Evolutionary conservation across 2,113 vertebrate genomes (phyloP), one percentile per base, ranked within the genome.

Genomic region (Coptodon bakossiorum): DNA sequence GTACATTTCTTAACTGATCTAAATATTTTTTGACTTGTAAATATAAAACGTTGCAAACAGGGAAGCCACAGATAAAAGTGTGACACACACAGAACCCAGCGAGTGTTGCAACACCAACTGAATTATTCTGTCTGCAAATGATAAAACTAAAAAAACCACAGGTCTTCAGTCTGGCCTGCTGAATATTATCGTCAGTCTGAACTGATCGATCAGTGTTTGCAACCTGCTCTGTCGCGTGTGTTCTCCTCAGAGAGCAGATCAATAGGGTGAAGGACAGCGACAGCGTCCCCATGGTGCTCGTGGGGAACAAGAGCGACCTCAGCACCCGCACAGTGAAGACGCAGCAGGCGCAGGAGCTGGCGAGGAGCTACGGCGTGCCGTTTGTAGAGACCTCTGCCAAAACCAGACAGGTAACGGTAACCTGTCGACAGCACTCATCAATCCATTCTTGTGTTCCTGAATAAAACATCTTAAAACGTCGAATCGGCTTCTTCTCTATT

Each of bases 211-310:
- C 61, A 66, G 6, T 3, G 0, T 38, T 66, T 38, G 34, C 6
- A 31, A 11, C 14, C 9, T 53, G 27, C 17, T 5, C 53, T 48
- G 10, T 17, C 36, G 13, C 6, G 3, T 31, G 27, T 59, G 38
- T 89, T 17, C 6, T 29, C 56, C 24, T 31, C 90, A 98, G 97
- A 89, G 97, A 98, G 93, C 97, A 98, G 92, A 98, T 98, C 93
- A 97, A 97, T 95, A 86, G 97, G 87, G 97, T 98, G 91, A 98
- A 98, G 94, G 97, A 98, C 93, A 97, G 97, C 0, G 97, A 98
- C 93, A 97, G 96, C 8, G 97, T 98, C 56, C 97, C 97, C 34
- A 97, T 98, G 97, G 97, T 98, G 81, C 92, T 98, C 81, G 97
- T 98, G 85, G 96, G 96, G 5, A 98, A 98, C 84, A 98, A 98